Evolutionary conservation across 92 coral and sea anemone species (phyloP), one percentile per base, ranked within the genome.

Genomic region (Actinernus sp.): DNA sequence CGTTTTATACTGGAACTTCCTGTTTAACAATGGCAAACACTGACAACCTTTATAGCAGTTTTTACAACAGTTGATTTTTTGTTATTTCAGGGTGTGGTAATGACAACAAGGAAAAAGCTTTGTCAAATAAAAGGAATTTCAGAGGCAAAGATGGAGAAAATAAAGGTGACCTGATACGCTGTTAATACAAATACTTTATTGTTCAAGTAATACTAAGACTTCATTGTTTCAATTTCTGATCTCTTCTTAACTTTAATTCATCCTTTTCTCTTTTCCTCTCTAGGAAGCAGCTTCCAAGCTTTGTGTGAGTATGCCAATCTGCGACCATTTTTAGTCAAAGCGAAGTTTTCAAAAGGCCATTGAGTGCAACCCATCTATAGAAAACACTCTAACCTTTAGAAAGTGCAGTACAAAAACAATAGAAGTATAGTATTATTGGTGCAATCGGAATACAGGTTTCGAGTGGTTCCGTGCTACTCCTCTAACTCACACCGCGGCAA

Each of bases 71-170:
- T n/a, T n/a, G n/a, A n/a, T n/a, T n/a, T n/a, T n/a, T n/a, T n/a
- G n/a, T n/a, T n/a, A n/a, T 58, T 31, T 26, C 50, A 93, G 98
- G 98, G 98, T n/a, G 85, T 95, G 19, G 95, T 91, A 59, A 95
- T 95, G 99, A 95, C 99, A 1, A 95, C 99, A 40, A 79, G 89
- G 58, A 78, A 84, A 49, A 88, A 84, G 68, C 79, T 95, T 60
- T 95, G 97, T 32, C 99, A 95, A 70, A 95, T 95, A 57, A 95
- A 91, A 49, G 99, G 99, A 32, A 91, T 95, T 62, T 95, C 99
- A 1, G 99, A 95, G 51, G 99, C 99, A 56, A 95, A 95, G 59
- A 95, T 95, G 99, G 99, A 95, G 63, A 95, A 95, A 74, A 95
- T 95, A 30, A 95, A 95, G 91, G 99, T 91, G 37, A 30, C 0